These are phyloP conservation scores for Eupelmus urozonus DNA, from an alignment of 2,888 invertebrate species.

Conservation along the genomic window DNA sequence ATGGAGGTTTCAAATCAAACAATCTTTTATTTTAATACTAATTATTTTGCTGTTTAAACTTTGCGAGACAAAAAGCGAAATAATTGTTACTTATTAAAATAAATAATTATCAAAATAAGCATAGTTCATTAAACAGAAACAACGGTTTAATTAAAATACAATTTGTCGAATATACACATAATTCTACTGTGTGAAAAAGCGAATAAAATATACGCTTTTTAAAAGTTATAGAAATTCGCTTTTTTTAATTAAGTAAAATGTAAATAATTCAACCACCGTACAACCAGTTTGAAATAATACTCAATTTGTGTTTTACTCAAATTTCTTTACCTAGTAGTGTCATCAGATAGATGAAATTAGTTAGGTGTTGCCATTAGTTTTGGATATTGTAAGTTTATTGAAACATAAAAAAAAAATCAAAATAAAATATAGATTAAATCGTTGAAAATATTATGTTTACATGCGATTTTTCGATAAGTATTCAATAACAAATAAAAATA, in stretches of 20 bases:
- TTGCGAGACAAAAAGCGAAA: slow-evolving; percentile 15
- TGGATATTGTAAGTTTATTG: slow-evolving; percentile 37
- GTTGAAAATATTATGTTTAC: not conserved
- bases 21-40: slow-evolving; percentile 39
- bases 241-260: not conserved
- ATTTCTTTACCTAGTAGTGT: slow-evolving; percentile 30
- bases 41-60: slow-evolving; percentile 39
- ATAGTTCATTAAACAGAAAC: slow-evolving; percentile 33
- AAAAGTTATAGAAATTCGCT: not conserved
- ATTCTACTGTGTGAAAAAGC: slow-evolving; percentile 25
- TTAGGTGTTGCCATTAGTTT: not conserved
- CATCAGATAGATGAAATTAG: slow-evolving; percentile 38
- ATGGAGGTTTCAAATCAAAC: slow-evolving; percentile 27
- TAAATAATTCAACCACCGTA: too few relatives aligned
- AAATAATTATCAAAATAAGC: slow-evolving; percentile 41
- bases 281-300: too few relatives aligned
- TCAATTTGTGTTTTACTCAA: slow-evolving; percentile 16
- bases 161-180: slow-evolving; percentile 26
- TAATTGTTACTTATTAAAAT: slow-evolving; percentile 41
- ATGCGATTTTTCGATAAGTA: not conserved
- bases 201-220: slow-evolving; percentile 21
- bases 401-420: not conserved
- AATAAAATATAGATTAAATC: not conserved
- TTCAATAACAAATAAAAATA: slow-evolving; percentile 1
- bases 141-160: slow-evolving; percentile 49